Base-by-base conservation (phyloP, 2,888 invertebrate genomes). In the Mesochorus sp. region DNA sequence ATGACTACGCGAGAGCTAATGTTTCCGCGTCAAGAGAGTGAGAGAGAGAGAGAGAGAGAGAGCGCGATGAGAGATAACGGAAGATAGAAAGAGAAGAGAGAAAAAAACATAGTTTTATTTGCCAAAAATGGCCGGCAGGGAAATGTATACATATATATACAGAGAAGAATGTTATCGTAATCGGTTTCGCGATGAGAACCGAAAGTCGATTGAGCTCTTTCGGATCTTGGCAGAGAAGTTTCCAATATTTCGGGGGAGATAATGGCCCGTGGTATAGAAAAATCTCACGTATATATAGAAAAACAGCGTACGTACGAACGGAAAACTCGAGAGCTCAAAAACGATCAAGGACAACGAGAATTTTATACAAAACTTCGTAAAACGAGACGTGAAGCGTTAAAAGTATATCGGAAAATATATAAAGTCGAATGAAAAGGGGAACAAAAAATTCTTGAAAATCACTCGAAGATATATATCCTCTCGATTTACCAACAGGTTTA, bases 131-230 rank as follows among this genome's bases (percentile, higher is more conserved):
- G 59, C 59, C 21, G 39, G 28, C n/a, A 8, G 17, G 17, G 17
- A n/a, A n/a, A 21, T 37, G 37, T n/a, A 14, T 5, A 4, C 2
- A 0, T 8, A 49, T 47, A 26, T 42, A 19, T 47, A 17, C 28
- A 28, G 37, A 55, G n/a, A n/a, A n/a, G n/a, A 70, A 51, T n/a
- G 55, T 62, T 62, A 53, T 62, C 73, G 62, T 73, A 73, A 77
- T 77, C 73, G 77, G 47, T 73, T 77, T 49, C 62, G 57, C 47
- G 51, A 77, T 68, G 49, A 49, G 57, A 57, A 10, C 34, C 42
- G 55, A 47, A 19, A 19, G 49, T 21, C 49, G 53, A 37, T 47
- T 39, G 19, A 47, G 31, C 14, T 51, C 44, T 24, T 44, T 37
- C 39, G 39, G 55, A 37, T 44, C 49, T 67, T 61, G 76, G 66